Conservation (phyloP, 2,888 invertebrate species). For the Danaus chrysippus region DNA sequence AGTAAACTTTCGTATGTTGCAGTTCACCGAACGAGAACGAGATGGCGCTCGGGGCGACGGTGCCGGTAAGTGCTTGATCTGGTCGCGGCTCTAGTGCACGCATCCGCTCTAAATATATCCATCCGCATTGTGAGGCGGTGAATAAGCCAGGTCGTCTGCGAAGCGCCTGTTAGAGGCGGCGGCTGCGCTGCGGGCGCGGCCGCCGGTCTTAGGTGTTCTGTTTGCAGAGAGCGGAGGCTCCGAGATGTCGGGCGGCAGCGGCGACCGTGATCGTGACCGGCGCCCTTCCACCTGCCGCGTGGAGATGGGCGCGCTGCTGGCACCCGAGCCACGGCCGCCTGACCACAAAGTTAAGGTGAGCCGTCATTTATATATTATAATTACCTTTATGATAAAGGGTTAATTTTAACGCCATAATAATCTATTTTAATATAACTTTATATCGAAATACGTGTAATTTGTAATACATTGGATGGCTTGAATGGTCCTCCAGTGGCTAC, state of each 20-base stretch:
- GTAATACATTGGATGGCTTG: not conserved
- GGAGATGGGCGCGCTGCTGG: slow-evolving; percentile 82
- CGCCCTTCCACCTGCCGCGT: slow-evolving; percentile 74
- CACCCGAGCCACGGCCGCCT: slow-evolving; percentile 82
- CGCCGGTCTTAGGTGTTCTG: slow-evolving; percentile 39
- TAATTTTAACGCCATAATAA: too few species aligned
- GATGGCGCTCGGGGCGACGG: slow-evolving; percentile 68
- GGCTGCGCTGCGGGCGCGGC: slow-evolving; percentile 41
- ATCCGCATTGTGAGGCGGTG: slow-evolving; percentile 49
- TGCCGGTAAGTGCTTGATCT: slow-evolving; percentile 56
- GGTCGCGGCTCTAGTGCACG: slow-evolving; percentile 26
- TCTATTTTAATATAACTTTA: too few species aligned
- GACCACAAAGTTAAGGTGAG: slow-evolving; percentile 88
- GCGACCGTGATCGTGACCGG: slow-evolving; percentile 38
- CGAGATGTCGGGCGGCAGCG: slow-evolving; percentile 68
- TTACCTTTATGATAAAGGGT: not conserved
- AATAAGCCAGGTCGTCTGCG: slow-evolving; percentile 28
- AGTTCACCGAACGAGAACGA: slow-evolving; percentile 71
- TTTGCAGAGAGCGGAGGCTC: slow-evolving; percentile 65
- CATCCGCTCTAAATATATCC: slow-evolving; percentile 53
- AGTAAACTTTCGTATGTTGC: slow-evolving; percentile 45
- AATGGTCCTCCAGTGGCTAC: slow-evolving; percentile 5
- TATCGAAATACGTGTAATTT: too few species aligned
- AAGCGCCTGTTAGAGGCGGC: slow-evolving; percentile 19
- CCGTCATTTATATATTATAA: not conserved